phyloP scores from a whole-genome alignment of 2,888 invertebrate species.

The Cylindroiulus punctatus region DNA sequence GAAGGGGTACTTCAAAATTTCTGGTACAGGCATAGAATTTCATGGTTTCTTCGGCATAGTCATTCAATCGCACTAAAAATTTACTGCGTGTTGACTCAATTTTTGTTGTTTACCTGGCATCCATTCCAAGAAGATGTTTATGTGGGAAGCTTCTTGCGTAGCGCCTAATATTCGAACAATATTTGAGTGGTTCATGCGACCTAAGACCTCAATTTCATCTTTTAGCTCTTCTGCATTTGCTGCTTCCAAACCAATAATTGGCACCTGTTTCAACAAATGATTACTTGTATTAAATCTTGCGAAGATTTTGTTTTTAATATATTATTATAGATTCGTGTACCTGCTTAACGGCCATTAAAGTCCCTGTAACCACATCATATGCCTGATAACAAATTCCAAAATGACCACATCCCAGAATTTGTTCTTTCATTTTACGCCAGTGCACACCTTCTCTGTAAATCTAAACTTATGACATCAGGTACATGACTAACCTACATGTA shows the following conservation, averaged over 20 bases:
- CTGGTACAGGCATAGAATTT: no score
- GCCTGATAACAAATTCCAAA: constrained; percentile 68
- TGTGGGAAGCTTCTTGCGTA: constrained; percentile 65
- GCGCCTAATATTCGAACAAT: constrained; percentile 68
- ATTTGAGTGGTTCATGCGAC: constrained; percentile 65
- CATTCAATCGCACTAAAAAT: no score
- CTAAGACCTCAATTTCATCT: constrained; percentile 51
- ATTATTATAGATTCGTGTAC: constrained; percentile 60
- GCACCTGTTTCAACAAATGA: background rate
- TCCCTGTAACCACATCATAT: constrained; percentile 67
- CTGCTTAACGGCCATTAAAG: constrained; percentile 69
- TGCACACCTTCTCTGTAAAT: constrained; percentile 66
- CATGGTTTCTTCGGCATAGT: no score
- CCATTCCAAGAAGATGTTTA: constrained; percentile 69
- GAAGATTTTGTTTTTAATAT: background rate
- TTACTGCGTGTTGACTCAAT: no score
- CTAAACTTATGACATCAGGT: background rate
- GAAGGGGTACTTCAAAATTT: no score
- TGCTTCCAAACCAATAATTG: background rate
- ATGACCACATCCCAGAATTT: constrained; percentile 67
- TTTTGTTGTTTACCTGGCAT: constrained; percentile 66
- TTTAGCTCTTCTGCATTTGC: constrained; percentile 45
- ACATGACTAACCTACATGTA: no score
- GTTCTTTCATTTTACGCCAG: constrained; percentile 65
- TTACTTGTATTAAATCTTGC: background rate